A percentile compares a stretch with the other conserved stretches of the same genome.
Conservation (phyloP, 2,888 invertebrate species). For the Tillus elongatus region DNA sequence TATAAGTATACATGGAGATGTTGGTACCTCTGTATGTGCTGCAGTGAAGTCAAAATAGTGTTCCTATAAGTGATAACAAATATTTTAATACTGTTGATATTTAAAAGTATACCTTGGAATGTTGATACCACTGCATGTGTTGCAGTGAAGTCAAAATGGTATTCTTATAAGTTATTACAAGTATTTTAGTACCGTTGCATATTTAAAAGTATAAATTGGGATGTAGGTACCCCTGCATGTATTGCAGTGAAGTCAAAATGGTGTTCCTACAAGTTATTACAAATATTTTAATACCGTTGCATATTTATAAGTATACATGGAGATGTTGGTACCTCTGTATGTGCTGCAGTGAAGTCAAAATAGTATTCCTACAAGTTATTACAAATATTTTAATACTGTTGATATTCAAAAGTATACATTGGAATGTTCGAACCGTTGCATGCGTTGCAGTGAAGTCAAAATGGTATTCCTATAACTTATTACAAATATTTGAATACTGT, state of each 20-base stretch:
- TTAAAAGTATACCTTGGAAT: slow-evolving; percentile 71
- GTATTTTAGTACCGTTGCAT: background rate
- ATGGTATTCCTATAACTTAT: slow-evolving; percentile 42
- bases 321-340: slow-evolving; percentile 76
- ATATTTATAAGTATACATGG: too few species aligned
- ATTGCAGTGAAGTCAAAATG: slow-evolving; percentile 63
- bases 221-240: slow-evolving; percentile 75
- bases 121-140: slow-evolving; percentile 77
- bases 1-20: too few species aligned
- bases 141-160: slow-evolving; percentile 61
- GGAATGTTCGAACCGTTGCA: slow-evolving; percentile 77
- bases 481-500: too few species aligned
- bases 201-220: slow-evolving; percentile 67
- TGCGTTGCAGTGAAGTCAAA: slow-evolving; percentile 65
- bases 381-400: too few species aligned
- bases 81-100: too few species aligned
- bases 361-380: slow-evolving; percentile 43
- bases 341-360: slow-evolving; percentile 62
- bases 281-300: too few species aligned
- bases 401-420: too few species aligned
- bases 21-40: too few species aligned
- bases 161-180: slow-evolving; percentile 28
- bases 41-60: too few species aligned
- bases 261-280: slow-evolving; percentile 40
- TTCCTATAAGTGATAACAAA: too few species aligned